Evolutionary conservation across 1,140 invertebrate species (phyloP).

Genomic region (Oedothorax gibbosus): DNA sequence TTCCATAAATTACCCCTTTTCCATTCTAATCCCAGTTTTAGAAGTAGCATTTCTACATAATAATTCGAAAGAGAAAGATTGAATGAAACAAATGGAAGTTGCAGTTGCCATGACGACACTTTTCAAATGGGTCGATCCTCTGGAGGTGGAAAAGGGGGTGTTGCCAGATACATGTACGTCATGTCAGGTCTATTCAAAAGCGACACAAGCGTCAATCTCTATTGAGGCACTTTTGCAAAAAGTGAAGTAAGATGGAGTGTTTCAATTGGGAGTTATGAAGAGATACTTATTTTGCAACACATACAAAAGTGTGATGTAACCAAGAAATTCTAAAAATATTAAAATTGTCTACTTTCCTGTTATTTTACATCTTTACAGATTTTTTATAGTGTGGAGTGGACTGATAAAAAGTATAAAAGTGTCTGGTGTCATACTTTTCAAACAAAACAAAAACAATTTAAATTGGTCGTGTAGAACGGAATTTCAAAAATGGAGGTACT

Average conservation of each 20-base stretch:
- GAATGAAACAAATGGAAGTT: slow-evolving; percentile 55
- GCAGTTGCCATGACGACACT: slow-evolving; percentile 26
- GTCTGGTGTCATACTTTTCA: too few relatives aligned
- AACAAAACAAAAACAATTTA: too few relatives aligned
- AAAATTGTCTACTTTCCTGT: too few relatives aligned
- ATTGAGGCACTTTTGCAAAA: slow-evolving; percentile 33
- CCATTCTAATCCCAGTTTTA: slow-evolving; percentile 47
- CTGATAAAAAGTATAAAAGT: too few relatives aligned
- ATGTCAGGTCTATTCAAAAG: slow-evolving; percentile 47
- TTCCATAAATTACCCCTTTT: slow-evolving; percentile 47
- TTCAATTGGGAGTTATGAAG: too few relatives aligned
- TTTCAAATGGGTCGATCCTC: slow-evolving; percentile 41
- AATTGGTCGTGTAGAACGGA: too few relatives aligned
- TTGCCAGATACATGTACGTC: slow-evolving; percentile 44
- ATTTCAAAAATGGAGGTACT: too few relatives aligned
- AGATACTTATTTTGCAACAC: too few relatives aligned
- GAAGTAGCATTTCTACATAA: slow-evolving; percentile 41
- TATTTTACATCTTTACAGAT: too few relatives aligned
- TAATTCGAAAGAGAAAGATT: slow-evolving; percentile 54
- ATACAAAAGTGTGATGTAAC: too few relatives aligned
- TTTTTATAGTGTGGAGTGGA: too few relatives aligned
- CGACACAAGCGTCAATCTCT: slow-evolving; percentile 48
- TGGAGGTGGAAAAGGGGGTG: neutral
- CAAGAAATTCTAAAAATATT: too few relatives aligned
- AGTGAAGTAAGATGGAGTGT: neutral